Conservation (phyloP, 2,113 vertebrate genomes). For the Ictalurus punctatus region DNA sequence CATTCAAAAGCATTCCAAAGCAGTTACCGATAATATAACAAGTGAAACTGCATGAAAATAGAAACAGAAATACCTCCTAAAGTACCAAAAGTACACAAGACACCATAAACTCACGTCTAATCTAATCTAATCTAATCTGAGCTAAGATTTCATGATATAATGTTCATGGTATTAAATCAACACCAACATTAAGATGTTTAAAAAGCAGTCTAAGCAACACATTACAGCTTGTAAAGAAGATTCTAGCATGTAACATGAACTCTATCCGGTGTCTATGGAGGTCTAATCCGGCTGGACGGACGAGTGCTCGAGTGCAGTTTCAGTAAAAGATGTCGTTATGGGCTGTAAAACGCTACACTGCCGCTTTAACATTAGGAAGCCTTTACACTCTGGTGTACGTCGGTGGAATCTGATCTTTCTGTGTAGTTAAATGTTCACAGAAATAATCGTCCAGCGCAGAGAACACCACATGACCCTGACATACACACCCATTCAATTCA, state of each 20-base stretch:
- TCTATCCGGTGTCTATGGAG: background rate
- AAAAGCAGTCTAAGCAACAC: background rate
- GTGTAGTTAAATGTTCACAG: background rate
- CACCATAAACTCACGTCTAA: background rate
- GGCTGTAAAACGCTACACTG: slow-evolving; percentile 27
- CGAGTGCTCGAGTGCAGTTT: slow-evolving; percentile 52
- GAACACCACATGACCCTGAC: background rate
- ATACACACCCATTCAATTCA: background rate
- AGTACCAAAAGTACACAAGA: background rate
- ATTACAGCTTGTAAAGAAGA: background rate
- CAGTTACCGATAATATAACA: background rate
- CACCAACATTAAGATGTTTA: too few relatives aligned
- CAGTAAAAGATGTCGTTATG: slow-evolving; percentile 75
- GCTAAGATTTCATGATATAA: background rate
- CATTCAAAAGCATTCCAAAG: too few relatives aligned
- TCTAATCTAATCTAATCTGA: background rate
- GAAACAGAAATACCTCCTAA: background rate
- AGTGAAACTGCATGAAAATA: background rate
- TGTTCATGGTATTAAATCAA: too few relatives aligned
- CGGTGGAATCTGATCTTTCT: background rate
- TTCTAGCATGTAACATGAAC: background rate
- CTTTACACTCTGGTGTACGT: slow-evolving; percentile 55
- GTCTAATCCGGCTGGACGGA: background rate
- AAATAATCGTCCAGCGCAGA: background rate
- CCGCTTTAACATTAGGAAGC: slow-evolving; percentile 42